Base-by-base conservation (phyloP, 2,113 vertebrate species). In the Halichoerus grypus region DNA sequence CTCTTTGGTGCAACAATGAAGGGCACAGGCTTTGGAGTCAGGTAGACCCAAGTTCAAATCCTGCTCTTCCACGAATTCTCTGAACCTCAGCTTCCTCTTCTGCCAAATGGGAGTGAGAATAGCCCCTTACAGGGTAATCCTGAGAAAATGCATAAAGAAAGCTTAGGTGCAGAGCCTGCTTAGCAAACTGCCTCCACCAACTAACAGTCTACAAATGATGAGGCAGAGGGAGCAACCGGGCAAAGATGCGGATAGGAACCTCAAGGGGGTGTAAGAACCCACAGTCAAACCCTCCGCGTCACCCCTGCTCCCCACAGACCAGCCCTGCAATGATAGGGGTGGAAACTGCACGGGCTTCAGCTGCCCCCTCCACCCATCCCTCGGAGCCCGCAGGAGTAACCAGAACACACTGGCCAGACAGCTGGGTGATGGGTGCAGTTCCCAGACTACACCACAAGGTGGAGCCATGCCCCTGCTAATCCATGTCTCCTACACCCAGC, bases 161-260 rank as follows among this genome's bases (percentile, higher is more conserved):
- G 46, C 24, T 21, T 15, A 49, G 3, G 33, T 12, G 19, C 57
- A 16, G 61, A 61, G 22, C 19, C 53, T 19, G 39, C 31, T 7
- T 12, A 16, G 6, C 24, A 7, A 65, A 51, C 24, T 15, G 7
- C 49, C 4, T 12, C 36, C 7, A 4, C 2, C 1, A 1, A 2
- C 0, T 8, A 51, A 42, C 0, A 18, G 79, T 90, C 51, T 61
- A 36, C 59, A 61, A 59, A 3, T 59, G 9, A 46, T 21, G 15
- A 76, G 80, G 72, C 33, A 8, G 15, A 91, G 26, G 53, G 31
- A n/a, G 49, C 8, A 36, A 26, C 51, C n/a, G 24, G 67, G n/a
- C 59, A 59, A 16, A 72, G 51, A 18, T 46, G 22, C 53, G 33
- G 51, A 46, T 8, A 21, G n/a, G 12, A 39, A 22, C 61, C 24